These are phyloP conservation scores for Lasiommata megera DNA, from an alignment of 2,888 invertebrate species.

Conservation along the genomic window DNA sequence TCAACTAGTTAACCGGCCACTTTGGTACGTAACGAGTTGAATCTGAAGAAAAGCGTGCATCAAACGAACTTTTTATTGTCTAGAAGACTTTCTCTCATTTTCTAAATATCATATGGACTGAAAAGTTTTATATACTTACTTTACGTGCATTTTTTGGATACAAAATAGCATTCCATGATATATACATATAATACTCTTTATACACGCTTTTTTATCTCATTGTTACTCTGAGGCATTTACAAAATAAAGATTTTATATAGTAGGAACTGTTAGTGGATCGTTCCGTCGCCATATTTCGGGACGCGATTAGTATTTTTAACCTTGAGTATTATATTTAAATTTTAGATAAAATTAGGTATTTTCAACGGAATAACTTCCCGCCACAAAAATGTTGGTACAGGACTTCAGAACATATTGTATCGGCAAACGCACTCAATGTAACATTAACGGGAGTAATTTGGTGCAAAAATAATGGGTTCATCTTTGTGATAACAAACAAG, in stretches of 20 bases:
- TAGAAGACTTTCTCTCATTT: too few relatives aligned
- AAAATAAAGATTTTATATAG: conserved; percentile 18
- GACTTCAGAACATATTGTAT: too few relatives aligned
- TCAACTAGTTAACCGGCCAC: too few relatives aligned
- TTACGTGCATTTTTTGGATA: not conserved
- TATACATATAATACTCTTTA: not conserved
- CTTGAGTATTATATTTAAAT: conserved; percentile 27
- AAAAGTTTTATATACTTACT: not conserved
- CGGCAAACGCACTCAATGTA: too few relatives aligned
- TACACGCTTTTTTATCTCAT: not conserved
- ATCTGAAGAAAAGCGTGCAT: too few relatives aligned
- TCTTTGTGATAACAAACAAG: too few relatives aligned
- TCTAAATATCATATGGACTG: not conserved
- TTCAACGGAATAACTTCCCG: not conserved
- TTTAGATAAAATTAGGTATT: conserved; percentile 25
- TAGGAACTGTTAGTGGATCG: conserved; percentile 10
- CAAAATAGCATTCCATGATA: not conserved
- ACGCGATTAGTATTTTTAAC: conserved; percentile 8
- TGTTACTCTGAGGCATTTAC: conserved; percentile 19
- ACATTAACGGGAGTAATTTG: too few relatives aligned
- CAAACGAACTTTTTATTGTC: too few relatives aligned
- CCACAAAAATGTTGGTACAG: not conserved
- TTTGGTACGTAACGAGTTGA: too few relatives aligned
- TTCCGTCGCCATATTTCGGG: conserved; percentile 6
- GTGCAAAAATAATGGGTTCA: too few relatives aligned